Conservation (phyloP, 1,140 invertebrate genomes). For the Hylaeus volcanicus region DNA sequence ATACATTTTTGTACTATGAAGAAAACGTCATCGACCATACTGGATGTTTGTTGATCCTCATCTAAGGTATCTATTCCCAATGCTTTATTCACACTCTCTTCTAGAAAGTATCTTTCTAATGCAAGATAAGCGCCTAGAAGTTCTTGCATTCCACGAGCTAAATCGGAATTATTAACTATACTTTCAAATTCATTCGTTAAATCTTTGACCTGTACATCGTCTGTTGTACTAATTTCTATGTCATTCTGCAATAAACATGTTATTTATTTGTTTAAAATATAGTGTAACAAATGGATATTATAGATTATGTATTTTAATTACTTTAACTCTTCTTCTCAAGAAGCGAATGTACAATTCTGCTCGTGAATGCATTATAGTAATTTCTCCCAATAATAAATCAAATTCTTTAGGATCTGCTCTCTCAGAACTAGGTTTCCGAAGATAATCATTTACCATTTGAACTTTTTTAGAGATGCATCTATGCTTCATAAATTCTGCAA, state of each 20-base stretch:
- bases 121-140: slow-evolving; percentile 94
- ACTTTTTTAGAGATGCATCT: slow-evolving; percentile 87
- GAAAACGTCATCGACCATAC: slow-evolving; percentile 98
- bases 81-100: slow-evolving; percentile 97
- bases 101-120: slow-evolving; percentile 97
- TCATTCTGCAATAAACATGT: slow-evolving; percentile 82
- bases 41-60: slow-evolving; percentile 89
- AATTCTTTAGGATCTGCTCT: slow-evolving; percentile 91
- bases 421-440: slow-evolving; percentile 80
- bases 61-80: slow-evolving; percentile 91
- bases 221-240: slow-evolving; percentile 84
- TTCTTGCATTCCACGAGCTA: slow-evolving; percentile 93
- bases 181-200: slow-evolving; percentile 84
- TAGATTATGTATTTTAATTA: slow-evolving; percentile 76
- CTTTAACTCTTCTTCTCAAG: slow-evolving; percentile 88
- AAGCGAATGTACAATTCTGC: slow-evolving; percentile 96
- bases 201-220: slow-evolving; percentile 81
- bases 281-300: neutral
- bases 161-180: slow-evolving; percentile 88
- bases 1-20: slow-evolving; percentile 98
- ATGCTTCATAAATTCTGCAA: slow-evolving; percentile 89
- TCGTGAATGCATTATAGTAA: slow-evolving; percentile 94
- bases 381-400: slow-evolving; percentile 93
- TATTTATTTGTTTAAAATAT: slow-evolving; percentile 12
- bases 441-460: slow-evolving; percentile 83